Evolutionary conservation across 1,140 invertebrate genomes (phyloP).

Genomic region (Ephestia elutella): DNA sequence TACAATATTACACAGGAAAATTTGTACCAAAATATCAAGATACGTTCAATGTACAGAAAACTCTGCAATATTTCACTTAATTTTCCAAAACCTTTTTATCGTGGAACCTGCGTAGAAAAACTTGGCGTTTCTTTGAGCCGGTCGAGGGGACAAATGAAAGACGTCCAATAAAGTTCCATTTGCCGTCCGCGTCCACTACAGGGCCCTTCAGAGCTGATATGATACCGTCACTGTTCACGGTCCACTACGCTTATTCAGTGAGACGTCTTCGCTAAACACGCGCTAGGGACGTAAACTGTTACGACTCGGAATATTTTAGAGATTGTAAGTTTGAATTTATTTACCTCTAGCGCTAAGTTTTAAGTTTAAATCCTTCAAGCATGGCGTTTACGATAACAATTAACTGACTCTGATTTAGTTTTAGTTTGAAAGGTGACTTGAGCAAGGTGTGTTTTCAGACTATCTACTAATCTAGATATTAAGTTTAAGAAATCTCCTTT

Average conservation of each 20-base stretch:
- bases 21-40: no score
- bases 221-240: constrained; percentile 58
- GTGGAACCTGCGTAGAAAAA: neutral
- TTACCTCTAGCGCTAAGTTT: no score
- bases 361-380: no score
- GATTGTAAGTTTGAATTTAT: neutral
- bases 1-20: no score
- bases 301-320: constrained; percentile 13
- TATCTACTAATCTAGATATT: no score
- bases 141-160: constrained; percentile 38
- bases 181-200: constrained; percentile 40
- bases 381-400: no score
- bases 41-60: constrained; percentile 9
- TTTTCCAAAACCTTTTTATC: constrained; percentile 2
- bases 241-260: constrained; percentile 54
- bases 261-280: constrained; percentile 39
- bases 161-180: constrained; percentile 68
- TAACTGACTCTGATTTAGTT: no score
- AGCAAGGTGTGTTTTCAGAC: no score
- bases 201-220: constrained; percentile 38
- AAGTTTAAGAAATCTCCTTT: no score
- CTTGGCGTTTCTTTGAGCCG: neutral
- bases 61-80: constrained; percentile 2
- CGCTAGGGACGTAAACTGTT: constrained; percentile 23
- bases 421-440: no score